Evolutionary conservation across 2,888 invertebrate genomes (phyloP).

Genomic region (Silvanus unidentatus): DNA sequence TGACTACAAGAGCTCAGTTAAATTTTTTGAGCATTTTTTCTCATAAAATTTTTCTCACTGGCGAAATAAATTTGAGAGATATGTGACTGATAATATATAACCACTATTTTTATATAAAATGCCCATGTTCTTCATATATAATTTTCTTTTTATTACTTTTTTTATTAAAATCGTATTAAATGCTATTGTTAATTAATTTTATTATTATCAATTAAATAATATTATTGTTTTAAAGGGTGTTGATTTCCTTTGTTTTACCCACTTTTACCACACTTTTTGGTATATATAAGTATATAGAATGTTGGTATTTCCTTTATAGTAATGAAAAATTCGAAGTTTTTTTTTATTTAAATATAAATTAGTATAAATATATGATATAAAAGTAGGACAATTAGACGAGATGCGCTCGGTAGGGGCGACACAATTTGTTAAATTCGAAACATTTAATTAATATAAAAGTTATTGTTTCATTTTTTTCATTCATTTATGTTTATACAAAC

Average conservation of each 20-base stretch:
- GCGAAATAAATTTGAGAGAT: slow-evolving; percentile 25
- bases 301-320: slow-evolving; percentile 34
- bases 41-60: slow-evolving; percentile 1
- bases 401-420: slow-evolving; percentile 31
- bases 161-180: slow-evolving; percentile 47
- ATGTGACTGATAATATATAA: slow-evolving; percentile 28
- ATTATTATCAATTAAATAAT: slow-evolving; percentile 42
- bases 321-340: slow-evolving; percentile 45
- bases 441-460: slow-evolving; percentile 3
- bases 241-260: slow-evolving; percentile 1
- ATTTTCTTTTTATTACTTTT: slow-evolving; percentile 19
- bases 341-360: slow-evolving; percentile 43
- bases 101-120: slow-evolving; percentile 34
- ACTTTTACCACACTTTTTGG: slow-evolving; percentile 33
- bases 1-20: slow-evolving; percentile 1
- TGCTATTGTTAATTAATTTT: slow-evolving; percentile 42
- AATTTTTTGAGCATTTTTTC: too few species aligned
- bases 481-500: too few species aligned
- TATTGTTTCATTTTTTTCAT: too few species aligned
- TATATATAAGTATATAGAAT: slow-evolving; percentile 22
- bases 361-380: slow-evolving; percentile 48
- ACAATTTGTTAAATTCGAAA: neutral
- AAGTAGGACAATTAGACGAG: slow-evolving; percentile 38
- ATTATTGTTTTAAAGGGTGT: slow-evolving; percentile 40
- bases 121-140: slow-evolving; percentile 29